Conservation (phyloP, 23 tunicate genomes). For the Diplosoma virens region DNA sequence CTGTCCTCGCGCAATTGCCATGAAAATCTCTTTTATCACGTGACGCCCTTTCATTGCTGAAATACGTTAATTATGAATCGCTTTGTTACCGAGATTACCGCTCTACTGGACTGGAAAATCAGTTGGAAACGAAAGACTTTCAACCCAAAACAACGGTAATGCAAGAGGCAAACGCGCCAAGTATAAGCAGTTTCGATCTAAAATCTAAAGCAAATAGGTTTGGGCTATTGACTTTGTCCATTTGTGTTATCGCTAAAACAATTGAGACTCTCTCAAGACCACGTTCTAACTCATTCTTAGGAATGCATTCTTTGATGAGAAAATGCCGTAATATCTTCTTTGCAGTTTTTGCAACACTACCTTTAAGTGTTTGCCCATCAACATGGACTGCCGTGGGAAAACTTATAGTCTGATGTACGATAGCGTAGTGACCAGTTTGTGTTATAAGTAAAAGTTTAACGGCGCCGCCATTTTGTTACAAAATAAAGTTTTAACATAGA, state of each 20-base stretch:
- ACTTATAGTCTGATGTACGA: too few relatives aligned
- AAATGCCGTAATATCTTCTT: background rate
- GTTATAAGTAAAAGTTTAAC: background rate
- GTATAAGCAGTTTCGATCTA: background rate
- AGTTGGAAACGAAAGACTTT: background rate
- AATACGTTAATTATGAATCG: slow-evolving; percentile 38
- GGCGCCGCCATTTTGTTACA: background rate
- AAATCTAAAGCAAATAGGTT: background rate
- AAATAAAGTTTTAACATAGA: background rate
- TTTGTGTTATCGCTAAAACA: background rate
- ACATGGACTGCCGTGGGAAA: slow-evolving; percentile 3
- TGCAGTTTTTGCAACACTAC: slow-evolving; percentile 4
- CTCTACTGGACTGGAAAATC: slow-evolving; percentile 66
- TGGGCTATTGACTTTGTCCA: background rate
- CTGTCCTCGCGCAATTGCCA: too few relatives aligned
- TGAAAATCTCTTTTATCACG: too few relatives aligned
- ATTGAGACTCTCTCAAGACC: background rate
- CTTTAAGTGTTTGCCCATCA: too few relatives aligned
- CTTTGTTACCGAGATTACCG: slow-evolving; percentile 44
- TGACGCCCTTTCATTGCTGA: background rate
- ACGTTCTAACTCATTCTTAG: background rate
- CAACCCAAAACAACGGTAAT: background rate
- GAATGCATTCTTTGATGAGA: background rate
- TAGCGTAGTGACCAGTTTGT: background rate
- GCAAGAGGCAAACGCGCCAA: background rate